Percentiles rank a stretch among this genome's conserved stretches.
phyloP scores from a whole-genome alignment of 1,140 invertebrate species.

The Drosophila ambigua region DNA sequence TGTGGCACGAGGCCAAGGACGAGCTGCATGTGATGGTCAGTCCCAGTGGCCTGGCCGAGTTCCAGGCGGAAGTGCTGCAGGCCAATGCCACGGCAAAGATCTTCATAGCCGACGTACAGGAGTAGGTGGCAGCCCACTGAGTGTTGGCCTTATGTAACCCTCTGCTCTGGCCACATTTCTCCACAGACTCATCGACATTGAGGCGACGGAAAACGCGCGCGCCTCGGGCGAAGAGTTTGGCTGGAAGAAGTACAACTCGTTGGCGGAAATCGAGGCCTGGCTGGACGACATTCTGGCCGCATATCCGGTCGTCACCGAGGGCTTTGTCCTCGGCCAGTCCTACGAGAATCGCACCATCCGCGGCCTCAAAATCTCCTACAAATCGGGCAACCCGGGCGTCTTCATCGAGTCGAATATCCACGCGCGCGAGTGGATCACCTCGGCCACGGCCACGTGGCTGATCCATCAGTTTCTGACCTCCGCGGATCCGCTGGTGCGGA shows the following conservation, averaged over 20 bases:
- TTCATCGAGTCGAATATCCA: slow-evolving; percentile 86
- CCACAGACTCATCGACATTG: slow-evolving; percentile 40
- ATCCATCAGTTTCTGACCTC: slow-evolving; percentile 84
- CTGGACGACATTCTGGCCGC: slow-evolving; percentile 77
- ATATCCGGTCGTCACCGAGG: slow-evolving; percentile 64
- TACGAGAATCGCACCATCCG: slow-evolving; percentile 87
- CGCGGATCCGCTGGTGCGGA: slow-evolving; percentile 61
- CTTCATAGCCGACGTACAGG: slow-evolving; percentile 64
- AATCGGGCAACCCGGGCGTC: slow-evolving; percentile 84
- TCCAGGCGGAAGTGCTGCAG: slow-evolving; percentile 20
- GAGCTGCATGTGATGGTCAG: slow-evolving; percentile 64
- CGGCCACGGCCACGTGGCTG: slow-evolving; percentile 85
- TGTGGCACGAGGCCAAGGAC: slow-evolving; percentile 52
- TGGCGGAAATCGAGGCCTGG: slow-evolving; percentile 84
- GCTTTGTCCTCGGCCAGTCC: slow-evolving; percentile 79
- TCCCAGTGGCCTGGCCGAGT: slow-evolving; percentile 24
- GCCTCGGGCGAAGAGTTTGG: slow-evolving; percentile 39
- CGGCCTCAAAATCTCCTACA: slow-evolving; percentile 86
- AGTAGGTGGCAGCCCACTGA: slow-evolving; percentile 41
- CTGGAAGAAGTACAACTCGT: slow-evolving; percentile 84
- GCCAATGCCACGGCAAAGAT: slow-evolving; percentile 36
- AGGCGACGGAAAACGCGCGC: slow-evolving; percentile 11
- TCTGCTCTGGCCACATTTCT: background rate
- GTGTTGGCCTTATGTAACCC: background rate
- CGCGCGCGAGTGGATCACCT: slow-evolving; percentile 86